These are phyloP conservation scores for Macquaria ambigua DNA, from an alignment of 2,113 vertebrate species.

Conservation along the genomic window DNA sequence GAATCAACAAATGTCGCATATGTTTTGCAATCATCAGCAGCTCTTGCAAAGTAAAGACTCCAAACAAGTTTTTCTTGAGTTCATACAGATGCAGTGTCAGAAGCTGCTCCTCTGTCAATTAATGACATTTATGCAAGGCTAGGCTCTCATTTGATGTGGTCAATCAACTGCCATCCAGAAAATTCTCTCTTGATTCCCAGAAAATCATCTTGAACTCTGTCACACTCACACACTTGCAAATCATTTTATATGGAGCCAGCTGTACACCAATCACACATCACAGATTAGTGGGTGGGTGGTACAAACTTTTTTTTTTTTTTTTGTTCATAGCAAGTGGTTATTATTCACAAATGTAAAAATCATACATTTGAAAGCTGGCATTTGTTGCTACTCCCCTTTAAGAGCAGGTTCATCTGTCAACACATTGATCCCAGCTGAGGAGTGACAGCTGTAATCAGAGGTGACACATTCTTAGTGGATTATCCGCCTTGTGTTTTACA, in stretches of 20 bases:
- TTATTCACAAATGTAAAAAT: slow-evolving; percentile 20
- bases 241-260: slow-evolving; percentile 21
- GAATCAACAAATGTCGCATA: slow-evolving; percentile 49
- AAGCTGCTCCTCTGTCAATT: slow-evolving; percentile 15
- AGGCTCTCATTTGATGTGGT: slow-evolving; percentile 11
- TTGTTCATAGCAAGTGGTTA: background rate
- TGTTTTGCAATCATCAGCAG: slow-evolving; percentile 38
- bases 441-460: slow-evolving; percentile 69
- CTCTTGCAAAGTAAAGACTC: slow-evolving; percentile 1
- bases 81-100: slow-evolving; percentile 23
- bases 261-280: background rate
- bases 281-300: background rate
- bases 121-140: background rate
- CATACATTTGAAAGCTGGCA: slow-evolving; percentile 18
- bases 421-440: slow-evolving; percentile 58
- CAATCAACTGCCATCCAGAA: slow-evolving; percentile 20
- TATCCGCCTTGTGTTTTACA: slow-evolving; percentile 71
- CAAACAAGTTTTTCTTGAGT: slow-evolving; percentile 8
- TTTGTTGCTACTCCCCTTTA: slow-evolving; percentile 34
- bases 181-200: background rate
- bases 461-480: slow-evolving; percentile 72
- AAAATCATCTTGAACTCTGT: slow-evolving; percentile 25
- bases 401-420: slow-evolving; percentile 62
- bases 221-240: background rate
- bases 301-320: background rate